Evolutionary conservation across 1,140 invertebrate genomes (phyloP).

Genomic region (Caenorhabditis brenneri): DNA sequence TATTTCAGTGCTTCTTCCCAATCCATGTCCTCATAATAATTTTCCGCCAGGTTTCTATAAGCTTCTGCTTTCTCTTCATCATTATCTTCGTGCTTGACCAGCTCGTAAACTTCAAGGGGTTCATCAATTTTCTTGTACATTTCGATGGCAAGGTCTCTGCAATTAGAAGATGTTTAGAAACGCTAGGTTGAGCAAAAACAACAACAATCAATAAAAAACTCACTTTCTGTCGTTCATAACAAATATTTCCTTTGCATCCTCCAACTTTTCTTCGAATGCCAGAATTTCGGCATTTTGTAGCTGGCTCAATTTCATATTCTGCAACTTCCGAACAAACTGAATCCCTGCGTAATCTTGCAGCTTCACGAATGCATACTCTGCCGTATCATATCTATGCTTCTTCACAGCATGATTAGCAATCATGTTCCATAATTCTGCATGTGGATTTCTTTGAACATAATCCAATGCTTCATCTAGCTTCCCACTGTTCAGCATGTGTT

Average conservation of each 20-base stretch:
- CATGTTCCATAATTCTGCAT: constrained; percentile 1
- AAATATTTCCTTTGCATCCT: not conserved
- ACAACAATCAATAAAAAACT: not conserved
- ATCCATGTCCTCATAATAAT: not conserved
- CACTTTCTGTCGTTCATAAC: not conserved
- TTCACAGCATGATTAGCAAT: not conserved
- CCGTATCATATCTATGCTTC: not conserved
- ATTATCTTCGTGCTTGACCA: not conserved
- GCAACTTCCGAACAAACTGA: not conserved
- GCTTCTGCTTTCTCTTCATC: not conserved
- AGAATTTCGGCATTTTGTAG: not conserved
- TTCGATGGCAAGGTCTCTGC: not conserved
- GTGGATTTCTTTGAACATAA: not conserved
- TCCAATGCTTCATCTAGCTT: not conserved
- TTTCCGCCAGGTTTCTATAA: not conserved
- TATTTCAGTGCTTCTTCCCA: not conserved
- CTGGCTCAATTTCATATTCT: not conserved
- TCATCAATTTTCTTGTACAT: not conserved
- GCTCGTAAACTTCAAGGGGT: not conserved
- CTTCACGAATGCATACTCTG: not conserved
- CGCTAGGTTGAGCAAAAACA: no score
- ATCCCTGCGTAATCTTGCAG: not conserved
- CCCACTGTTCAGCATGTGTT: not conserved
- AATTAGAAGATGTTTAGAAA: not conserved
- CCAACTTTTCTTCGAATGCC: not conserved